Percentiles rank a stretch among this genome's conserved stretches.
Conservation (phyloP, 2,797 vertebrate genomes). For the Lemur catta region DNA sequence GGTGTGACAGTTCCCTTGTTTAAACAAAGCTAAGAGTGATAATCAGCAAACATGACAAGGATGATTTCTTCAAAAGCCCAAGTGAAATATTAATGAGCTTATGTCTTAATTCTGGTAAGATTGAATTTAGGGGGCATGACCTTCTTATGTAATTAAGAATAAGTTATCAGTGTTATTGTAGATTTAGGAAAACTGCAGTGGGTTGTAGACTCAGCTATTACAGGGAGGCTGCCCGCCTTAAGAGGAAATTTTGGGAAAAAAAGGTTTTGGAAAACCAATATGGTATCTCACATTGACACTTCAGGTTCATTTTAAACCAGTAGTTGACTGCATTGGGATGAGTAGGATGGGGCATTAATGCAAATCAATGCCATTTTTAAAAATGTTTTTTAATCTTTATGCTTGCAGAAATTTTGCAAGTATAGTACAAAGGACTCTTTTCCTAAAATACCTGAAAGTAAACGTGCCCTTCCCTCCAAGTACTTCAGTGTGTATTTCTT, state of each 20-base stretch:
- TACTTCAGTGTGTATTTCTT: neutral
- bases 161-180: neutral
- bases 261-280: constrained; percentile 6
- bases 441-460: constrained; percentile 3
- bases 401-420: neutral
- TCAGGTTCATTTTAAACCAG: neutral
- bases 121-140: neutral
- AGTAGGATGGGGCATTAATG: neutral
- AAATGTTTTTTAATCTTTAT: neutral
- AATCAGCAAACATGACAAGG: constrained; percentile 21
- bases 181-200: neutral
- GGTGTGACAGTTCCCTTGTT: neutral
- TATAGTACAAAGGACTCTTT: neutral
- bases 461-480: neutral
- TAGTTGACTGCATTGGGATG: neutral
- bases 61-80: constrained; percentile 46
- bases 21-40: constrained; percentile 11
- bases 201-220: neutral
- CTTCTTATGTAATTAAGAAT: constrained; percentile 56
- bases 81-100: constrained; percentile 57
- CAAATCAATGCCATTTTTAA: neutral
- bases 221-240: neutral
- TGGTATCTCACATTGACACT: neutral
- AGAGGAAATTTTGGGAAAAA: constrained; percentile 8
- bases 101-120: constrained; percentile 51